Percentiles rank a stretch among this genome's conserved stretches.
phyloP scores from a whole-genome alignment of 2,113 vertebrate genomes.

The Chamaea fasciata region DNA sequence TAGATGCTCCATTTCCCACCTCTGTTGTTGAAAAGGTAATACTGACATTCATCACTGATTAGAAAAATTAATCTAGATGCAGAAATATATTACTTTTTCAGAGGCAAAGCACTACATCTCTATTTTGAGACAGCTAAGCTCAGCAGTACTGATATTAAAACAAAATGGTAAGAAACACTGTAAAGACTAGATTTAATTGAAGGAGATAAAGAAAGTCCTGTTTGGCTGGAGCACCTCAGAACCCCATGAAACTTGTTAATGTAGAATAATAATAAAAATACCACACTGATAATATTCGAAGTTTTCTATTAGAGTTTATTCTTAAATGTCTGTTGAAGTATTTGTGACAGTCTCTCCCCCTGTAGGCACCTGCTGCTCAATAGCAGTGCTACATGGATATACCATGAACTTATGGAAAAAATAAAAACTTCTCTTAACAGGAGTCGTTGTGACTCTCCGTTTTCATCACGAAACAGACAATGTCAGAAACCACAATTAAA shows the following conservation, averaged over 20 bases:
- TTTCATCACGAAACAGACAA: neutral
- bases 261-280: neutral
- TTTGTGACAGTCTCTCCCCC: neutral
- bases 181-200: neutral
- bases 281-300: neutral
- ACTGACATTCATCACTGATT: neutral
- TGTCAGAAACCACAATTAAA: neutral
- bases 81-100: neutral
- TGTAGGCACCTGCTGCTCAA: neutral
- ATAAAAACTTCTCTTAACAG: neutral
- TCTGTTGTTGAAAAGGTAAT: neutral
- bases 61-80: neutral
- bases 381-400: neutral
- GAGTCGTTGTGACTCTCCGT: neutral
- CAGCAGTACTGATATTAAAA: neutral
- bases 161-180: neutral
- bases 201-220: neutral
- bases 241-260: neutral
- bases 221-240: neutral
- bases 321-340: neutral
- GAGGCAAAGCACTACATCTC: neutral
- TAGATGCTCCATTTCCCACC: neutral
- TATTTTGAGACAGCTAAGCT: neutral
- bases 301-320: neutral
- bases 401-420: neutral